Evolutionary conservation across 2,113 vertebrate genomes (phyloP), one percentile per base, ranked within the genome.

Genomic region (Salvelinus alpinus): DNA sequence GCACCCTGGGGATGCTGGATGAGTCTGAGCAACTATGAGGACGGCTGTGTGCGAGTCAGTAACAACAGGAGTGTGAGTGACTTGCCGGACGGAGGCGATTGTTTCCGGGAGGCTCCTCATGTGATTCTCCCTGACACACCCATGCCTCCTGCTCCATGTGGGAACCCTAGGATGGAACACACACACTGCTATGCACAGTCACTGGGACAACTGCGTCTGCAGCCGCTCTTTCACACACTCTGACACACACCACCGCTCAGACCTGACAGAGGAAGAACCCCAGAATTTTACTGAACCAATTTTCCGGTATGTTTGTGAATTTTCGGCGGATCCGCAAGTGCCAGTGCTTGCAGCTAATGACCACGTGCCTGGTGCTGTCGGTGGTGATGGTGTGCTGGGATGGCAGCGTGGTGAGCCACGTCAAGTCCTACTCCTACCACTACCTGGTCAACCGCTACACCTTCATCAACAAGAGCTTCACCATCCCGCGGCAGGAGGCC

Each of bases 361-460:
- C 92, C 68, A 95, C 90, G 57, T 97, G 95, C 86, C 95, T 98
- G 81, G 79, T 96, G 80, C 76, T 96, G 31, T 97, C 92, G 1
- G 84, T 91, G 78, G 51, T 98, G 78, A 95, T 96, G 94, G 54
- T 95, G n/a, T 96, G 93, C 88, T 97, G 95, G 96, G 93, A 96
- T 88, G 92, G 88, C 76, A 65, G 64, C 0, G 47, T 96, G 1
- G 68, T 96, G 79, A 93, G 82, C 87, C 94, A 96, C 18, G 82
- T 97, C 90, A 97, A 95, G 87, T 96, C 96, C 72, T 96, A 95
- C 86, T 96, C 96, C 0, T 96, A 94, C 86, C 94, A 95, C 91
- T 96, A 96, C 92, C 87, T 99, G 79, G 79, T 95, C 70, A 97
- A 96, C 71, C 92, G 88, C 81, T 98, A 96, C 70, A 62, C 83